Conservation (phyloP, 1,140 invertebrate genomes). For the Drosophila littoralis region DNA sequence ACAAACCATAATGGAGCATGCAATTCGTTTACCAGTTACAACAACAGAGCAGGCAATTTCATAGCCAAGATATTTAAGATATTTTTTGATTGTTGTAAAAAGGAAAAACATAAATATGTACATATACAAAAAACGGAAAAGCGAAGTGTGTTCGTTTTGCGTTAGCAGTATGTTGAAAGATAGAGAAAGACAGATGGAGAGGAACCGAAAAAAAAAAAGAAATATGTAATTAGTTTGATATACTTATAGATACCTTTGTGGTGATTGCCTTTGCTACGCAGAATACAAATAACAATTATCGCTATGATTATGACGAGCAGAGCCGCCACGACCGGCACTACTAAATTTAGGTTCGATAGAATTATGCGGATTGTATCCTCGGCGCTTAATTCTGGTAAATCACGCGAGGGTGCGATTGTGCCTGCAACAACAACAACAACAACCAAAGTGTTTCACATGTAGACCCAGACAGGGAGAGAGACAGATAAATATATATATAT, state of each 20-base stretch:
- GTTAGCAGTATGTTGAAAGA: slow-evolving; percentile 16
- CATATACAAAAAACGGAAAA: slow-evolving; percentile 11
- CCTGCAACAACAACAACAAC: slow-evolving; percentile 88
- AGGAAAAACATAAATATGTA: slow-evolving; percentile 50
- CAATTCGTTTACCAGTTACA: slow-evolving; percentile 53
- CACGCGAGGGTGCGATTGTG: slow-evolving; percentile 95
- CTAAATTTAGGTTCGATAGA: slow-evolving; percentile 94
- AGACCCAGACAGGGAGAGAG: slow-evolving; percentile 37
- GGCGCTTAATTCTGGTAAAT: slow-evolving; percentile 90
- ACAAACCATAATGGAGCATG: slow-evolving; percentile 54
- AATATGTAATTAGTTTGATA: slow-evolving; percentile 68
- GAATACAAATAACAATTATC: slow-evolving; percentile 95
- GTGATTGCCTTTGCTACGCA: slow-evolving; percentile 91
- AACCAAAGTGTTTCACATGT: slow-evolving; percentile 68
- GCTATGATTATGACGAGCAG: slow-evolving; percentile 95
- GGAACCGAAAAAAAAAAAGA: slow-evolving; percentile 65
- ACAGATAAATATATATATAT: slow-evolving; percentile 13
- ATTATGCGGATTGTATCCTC: slow-evolving; percentile 93
- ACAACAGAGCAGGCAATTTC: slow-evolving; percentile 58
- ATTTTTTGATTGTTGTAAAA: slow-evolving; percentile 6
- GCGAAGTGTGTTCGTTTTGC: slow-evolving; percentile 51
- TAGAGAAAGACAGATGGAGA: slow-evolving; percentile 72
- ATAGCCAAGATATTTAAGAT: slow-evolving; percentile 41
- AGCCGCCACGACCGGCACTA: slow-evolving; percentile 96
- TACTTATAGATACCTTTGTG: slow-evolving; percentile 90